Base-by-base conservation (phyloP, 1,140 invertebrate species). In the Philopotamus ludificatus region DNA sequence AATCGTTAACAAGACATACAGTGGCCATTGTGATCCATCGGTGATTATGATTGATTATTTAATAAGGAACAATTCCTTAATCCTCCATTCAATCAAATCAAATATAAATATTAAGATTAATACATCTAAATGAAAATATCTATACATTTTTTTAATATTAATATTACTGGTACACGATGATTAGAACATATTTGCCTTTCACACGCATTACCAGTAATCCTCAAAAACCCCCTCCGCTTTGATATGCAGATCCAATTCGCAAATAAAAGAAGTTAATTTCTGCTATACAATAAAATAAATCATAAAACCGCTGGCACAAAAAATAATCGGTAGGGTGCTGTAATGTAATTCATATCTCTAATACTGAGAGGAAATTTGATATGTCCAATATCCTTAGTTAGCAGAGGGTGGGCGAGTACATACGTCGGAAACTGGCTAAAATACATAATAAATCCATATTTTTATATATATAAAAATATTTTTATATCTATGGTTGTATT, bases 1-100 rank as follows among this genome's bases (percentile, higher is more conserved):
- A 44, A 59, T 44, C 10, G 10, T 2, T 8, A 28, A 59, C 21
- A 55, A 15, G 53, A 16, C 15, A 16, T 55, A 10, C 21, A 12
- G 3, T 34, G 12, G 3, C 4, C 45, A n/a, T 20, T 7, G 15
- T 28, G 18, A 26, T 28, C n/a, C 2, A 59, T 23, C n/a, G 20
- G 41, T 59, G 44, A 59, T 42, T 59, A 44, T 59, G 55, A 59
- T 59, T 39, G 55, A 59, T 59, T 20, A 41, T 22, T 44, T 59
- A 20, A 42, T 42, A 59, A 41, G 12, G 12, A 44, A 59, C 39
- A 20, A 42, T 59, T 41, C 12, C 12, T 10, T 26, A 55, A 55
- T 55, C 53, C 15, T 16, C 10, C 44, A 16, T 9, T 47, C 18
- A 47, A 47, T 47, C 44, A 47, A 4, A 47, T 34, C 28, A 34